A percentile compares a stretch with the other conserved stretches of the same genome.
These are phyloP conservation scores for Micromys minutus DNA, from an alignment of 2,113 vertebrate genomes.

Conservation along the genomic window DNA sequence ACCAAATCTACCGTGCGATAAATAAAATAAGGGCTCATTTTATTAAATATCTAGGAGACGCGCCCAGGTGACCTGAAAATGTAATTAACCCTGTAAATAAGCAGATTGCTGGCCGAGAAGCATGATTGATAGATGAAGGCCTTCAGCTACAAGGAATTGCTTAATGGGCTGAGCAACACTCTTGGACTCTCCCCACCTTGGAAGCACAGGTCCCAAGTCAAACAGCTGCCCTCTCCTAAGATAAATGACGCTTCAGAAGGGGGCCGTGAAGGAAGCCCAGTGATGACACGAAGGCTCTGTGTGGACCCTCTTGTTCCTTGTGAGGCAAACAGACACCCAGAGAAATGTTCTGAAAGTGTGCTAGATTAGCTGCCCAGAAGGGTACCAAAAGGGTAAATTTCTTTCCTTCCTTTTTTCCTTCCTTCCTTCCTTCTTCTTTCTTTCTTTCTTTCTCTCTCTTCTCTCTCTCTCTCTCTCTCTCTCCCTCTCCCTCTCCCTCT, in stretches of 20 bases:
- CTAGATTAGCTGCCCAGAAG: not conserved
- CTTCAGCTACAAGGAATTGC: slow-evolving; percentile 76
- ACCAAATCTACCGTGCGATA: slow-evolving; percentile 54
- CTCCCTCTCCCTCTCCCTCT: not conserved
- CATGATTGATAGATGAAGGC: slow-evolving; percentile 79
- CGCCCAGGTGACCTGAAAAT: slow-evolving; percentile 71
- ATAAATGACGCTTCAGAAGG: slow-evolving; percentile 52
- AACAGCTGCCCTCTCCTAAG: slow-evolving; percentile 58
- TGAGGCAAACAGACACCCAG: not conserved
- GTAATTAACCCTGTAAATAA: slow-evolving; percentile 80
- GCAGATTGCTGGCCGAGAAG: slow-evolving; percentile 73
- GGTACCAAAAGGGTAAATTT: not conserved
- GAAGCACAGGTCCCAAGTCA: slow-evolving; percentile 58
- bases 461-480: too few relatives aligned
- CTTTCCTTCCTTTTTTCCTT: not conserved
- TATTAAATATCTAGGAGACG: slow-evolving; percentile 73
- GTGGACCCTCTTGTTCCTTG: not conserved
- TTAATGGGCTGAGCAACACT: slow-evolving; percentile 76
- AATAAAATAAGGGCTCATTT: slow-evolving; percentile 73
- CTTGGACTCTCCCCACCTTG: slow-evolving; percentile 73
- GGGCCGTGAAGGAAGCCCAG: not conserved
- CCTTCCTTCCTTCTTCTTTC: not conserved
- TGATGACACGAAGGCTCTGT: not conserved
- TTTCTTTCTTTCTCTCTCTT: too few relatives aligned
- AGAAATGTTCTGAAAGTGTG: not conserved